Conservation (phyloP, 2,797 vertebrate genomes). For the Rousettus madagascariensis region DNA sequence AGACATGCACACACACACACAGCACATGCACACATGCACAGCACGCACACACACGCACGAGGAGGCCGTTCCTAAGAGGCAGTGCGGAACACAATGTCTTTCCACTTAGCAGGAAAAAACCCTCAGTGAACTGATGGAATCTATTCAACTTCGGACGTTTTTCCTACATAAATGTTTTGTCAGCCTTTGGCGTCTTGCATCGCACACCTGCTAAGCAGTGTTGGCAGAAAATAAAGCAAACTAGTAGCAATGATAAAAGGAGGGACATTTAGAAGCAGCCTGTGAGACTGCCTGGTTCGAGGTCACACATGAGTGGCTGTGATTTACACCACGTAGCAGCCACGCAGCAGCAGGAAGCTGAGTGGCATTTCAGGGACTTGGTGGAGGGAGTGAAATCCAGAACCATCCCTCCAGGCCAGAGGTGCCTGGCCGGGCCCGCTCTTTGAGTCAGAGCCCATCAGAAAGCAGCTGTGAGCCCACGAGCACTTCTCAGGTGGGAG, state of each 20-base stretch:
- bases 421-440: accelerated
- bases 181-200: background rate
- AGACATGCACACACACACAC: background rate
- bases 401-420: no score
- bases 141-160: background rate
- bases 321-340: accelerated
- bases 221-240: background rate
- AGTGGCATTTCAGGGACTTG: background rate
- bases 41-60: no score
- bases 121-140: no score
- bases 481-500: accelerated
- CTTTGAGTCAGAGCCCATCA: accelerated
- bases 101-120: background rate
- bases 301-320: accelerated
- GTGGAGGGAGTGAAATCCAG: background rate
- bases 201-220: background rate
- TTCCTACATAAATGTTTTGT: background rate
- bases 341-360: no score
- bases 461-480: background rate
- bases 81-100: accelerated
- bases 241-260: accelerated
- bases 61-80: background rate
- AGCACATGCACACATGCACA: background rate
- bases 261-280: background rate
- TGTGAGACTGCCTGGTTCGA: accelerated